Evolutionary conservation across 1,140 invertebrate species (phyloP), one percentile per base, ranked within the genome.

Genomic region (Apis dorsata): DNA sequence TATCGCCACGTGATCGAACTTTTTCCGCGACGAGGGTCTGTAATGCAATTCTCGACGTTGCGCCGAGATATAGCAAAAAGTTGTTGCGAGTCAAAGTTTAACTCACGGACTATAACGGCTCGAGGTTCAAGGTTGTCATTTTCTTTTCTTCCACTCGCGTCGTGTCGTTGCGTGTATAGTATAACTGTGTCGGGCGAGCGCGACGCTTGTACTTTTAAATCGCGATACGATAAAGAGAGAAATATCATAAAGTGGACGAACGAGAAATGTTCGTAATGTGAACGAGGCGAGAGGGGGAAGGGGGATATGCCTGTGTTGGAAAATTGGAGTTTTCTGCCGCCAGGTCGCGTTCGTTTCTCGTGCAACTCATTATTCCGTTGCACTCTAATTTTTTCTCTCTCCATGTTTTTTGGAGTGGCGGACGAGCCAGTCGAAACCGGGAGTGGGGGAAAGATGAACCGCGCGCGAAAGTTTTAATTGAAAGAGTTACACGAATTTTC

Each of bases 381-480:
- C 66, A 85, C 81, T 84, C 82, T 82, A 78, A 82, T 88, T 84
- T 80, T 78, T 63, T 19, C 44, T 24, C 70, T 55, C 62, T 34
- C 60, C 53, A 1, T 24, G 53, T 28, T 63, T 73, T 66, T 73
- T 76, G 75, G 69, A 65, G 79, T 44, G 63, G 60, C 74, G 74
- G 13, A 17, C n/a, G 60, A 17, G 17, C 49, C 12, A 15, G 74
- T 12, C 44, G 34, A 15, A 9, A 34, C 34, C 15, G 44, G n/a
- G 21, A 13, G 73, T 60, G 72, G 72, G 66, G 69, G 59, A 55
- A 84, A 87, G 86, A 88, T 82, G 85, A 87, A 88, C 77, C 80
- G 80, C 62, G 60, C 63, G 73, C 73, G 83, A 86, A 88, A 88
- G 80, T 88, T 88, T 88, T 88, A 88, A 88, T 88, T 88, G 87